These are phyloP conservation scores for Rhamnusium bicolor DNA, from an alignment of 2,888 invertebrate genomes.

Conservation along the genomic window DNA sequence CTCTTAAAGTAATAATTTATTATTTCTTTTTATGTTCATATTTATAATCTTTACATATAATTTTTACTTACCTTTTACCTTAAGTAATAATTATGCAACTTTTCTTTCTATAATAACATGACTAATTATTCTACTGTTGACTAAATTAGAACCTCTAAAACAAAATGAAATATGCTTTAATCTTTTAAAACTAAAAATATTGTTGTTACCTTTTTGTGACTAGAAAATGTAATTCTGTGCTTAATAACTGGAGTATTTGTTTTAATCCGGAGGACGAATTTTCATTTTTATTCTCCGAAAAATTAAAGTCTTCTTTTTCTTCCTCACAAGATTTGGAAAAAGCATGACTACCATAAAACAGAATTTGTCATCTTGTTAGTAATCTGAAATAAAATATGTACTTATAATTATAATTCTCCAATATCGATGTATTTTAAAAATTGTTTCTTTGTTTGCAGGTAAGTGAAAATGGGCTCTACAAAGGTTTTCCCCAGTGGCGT, in stretches of 20 bases:
- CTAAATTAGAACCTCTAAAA: background rate
- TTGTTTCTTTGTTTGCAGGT: conserved; percentile 2
- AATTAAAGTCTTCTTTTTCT: conserved; percentile 48
- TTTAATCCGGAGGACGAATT: conserved; percentile 63
- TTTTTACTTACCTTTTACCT: background rate
- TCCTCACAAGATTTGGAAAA: conserved; percentile 39
- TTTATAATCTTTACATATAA: too few species aligned
- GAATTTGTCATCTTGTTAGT: conserved; percentile 33
- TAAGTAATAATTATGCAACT: too few species aligned
- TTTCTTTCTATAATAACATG: too few species aligned
- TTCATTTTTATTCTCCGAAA: conserved; percentile 60
- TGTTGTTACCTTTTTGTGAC: conserved; percentile 42
- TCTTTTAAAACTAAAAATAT: background rate
- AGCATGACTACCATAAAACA: conserved; percentile 47
- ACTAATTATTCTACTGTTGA: background rate
- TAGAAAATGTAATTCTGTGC: conserved; percentile 44
- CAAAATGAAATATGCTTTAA: background rate
- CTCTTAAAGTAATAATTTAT: too few species aligned
- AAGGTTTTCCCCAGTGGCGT: too few species aligned
- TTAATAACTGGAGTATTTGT: background rate
- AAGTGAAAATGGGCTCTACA: background rate
- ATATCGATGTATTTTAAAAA: background rate
- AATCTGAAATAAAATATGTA: conserved; percentile 39
- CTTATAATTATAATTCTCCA: background rate
- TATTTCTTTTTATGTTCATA: too few species aligned